A percentile compares a stretch with the other conserved stretches of the same genome.
These are phyloP conservation scores for Pseudocheirus occidentalis DNA, from an alignment of 2,797 vertebrate species.

Conservation along the genomic window DNA sequence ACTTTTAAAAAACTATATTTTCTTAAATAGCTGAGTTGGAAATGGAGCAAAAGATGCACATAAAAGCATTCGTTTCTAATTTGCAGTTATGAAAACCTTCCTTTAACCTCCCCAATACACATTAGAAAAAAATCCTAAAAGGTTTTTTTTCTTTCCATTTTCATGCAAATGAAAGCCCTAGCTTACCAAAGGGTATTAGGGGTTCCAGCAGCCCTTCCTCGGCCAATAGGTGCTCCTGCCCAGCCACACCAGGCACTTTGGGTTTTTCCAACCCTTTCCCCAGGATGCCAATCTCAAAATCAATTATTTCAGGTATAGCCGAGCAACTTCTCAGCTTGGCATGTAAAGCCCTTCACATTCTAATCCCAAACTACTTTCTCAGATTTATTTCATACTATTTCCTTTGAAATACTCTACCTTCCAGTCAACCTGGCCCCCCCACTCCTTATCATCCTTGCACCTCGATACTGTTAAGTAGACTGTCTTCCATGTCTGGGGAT, in stretches of 20 bases:
- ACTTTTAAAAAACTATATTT: conserved; percentile 7
- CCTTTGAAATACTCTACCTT: not conserved
- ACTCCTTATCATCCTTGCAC: not conserved
- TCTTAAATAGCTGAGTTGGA: conserved; percentile 37
- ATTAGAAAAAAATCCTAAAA: conserved; percentile 12
- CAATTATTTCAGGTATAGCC: not conserved
- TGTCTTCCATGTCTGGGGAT: not conserved
- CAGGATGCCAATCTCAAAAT: not conserved
- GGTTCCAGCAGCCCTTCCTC: not conserved
- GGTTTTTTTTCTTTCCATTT: not conserved
- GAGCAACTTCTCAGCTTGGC: not conserved
- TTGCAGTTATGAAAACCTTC: conserved; percentile 16
- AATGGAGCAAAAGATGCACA: not conserved
- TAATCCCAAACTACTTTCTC: not conserved
- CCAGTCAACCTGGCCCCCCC: not conserved
- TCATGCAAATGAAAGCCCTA: not conserved
- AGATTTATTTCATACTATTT: not conserved
- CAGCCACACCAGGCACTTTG: not conserved
- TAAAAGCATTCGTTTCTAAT: conserved; percentile 32
- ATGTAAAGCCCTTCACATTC: not conserved
- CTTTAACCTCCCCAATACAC: not conserved
- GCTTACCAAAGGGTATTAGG: not conserved
- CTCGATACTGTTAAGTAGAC: not conserved
- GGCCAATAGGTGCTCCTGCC: not conserved
- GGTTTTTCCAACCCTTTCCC: not conserved